Percentiles rank a stretch among this genome's conserved stretches.
These are phyloP conservation scores for Odontesthes bonariensis DNA, from an alignment of 2,113 vertebrate genomes.

Conservation along the genomic window DNA sequence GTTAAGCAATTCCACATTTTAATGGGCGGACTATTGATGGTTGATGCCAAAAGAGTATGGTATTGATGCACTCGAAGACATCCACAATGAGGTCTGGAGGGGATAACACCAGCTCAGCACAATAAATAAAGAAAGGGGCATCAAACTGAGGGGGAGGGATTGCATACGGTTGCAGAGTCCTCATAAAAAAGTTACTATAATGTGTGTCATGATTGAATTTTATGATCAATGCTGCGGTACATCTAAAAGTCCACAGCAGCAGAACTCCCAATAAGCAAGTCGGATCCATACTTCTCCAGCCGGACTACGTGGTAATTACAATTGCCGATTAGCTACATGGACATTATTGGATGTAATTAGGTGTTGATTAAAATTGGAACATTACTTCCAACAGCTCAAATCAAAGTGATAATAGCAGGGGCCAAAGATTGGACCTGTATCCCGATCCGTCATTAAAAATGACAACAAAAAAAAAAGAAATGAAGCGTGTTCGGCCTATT, in stretches of 20 bases:
- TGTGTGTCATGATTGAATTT: slow-evolving; percentile 77
- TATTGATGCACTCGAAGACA: slow-evolving; percentile 72
- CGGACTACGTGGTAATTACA: slow-evolving; percentile 67
- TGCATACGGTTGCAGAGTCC: slow-evolving; percentile 60
- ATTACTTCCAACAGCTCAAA: slow-evolving; percentile 45
- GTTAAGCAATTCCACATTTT: slow-evolving; percentile 80
- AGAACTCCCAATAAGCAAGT: slow-evolving; percentile 43
- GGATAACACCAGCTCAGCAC: slow-evolving; percentile 75
- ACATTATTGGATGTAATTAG: slow-evolving; percentile 77
- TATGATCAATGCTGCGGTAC: slow-evolving; percentile 69
- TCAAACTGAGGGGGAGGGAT: slow-evolving; percentile 61
- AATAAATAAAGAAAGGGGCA: slow-evolving; percentile 70
- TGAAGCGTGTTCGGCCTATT: slow-evolving; percentile 18
- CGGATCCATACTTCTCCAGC: slow-evolving; percentile 67
- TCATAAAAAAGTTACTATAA: slow-evolving; percentile 77
- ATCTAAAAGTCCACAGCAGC: slow-evolving; percentile 52
- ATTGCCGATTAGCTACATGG: slow-evolving; percentile 71
- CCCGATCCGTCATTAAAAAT: slow-evolving; percentile 38
- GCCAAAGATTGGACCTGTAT: slow-evolving; percentile 33
- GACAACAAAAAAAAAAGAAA: slow-evolving; percentile 10
- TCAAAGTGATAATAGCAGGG: slow-evolving; percentile 50
- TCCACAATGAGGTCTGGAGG: slow-evolving; percentile 77
- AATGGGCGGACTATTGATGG: slow-evolving; percentile 78
- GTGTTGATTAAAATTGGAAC: slow-evolving; percentile 74
- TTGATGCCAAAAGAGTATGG: slow-evolving; percentile 74